Evolutionary conservation across 2,888 invertebrate genomes (phyloP).

Genomic region (Plemyria rubiginata): DNA sequence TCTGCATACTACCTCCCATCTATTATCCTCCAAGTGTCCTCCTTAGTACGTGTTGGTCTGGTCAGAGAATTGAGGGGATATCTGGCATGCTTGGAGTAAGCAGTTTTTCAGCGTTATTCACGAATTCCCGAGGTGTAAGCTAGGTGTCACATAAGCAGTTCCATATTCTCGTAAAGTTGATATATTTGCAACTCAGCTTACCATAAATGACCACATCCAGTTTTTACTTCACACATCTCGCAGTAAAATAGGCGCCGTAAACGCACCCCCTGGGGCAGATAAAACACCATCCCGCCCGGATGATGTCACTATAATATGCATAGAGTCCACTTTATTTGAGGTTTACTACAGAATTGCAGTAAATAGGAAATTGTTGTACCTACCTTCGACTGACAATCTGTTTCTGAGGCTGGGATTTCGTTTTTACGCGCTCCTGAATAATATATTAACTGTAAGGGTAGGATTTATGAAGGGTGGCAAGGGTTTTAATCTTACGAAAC

Average conservation of each 20-base stretch:
- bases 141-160: neutral
- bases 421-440: slow-evolving; percentile 79
- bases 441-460: slow-evolving; percentile 74
- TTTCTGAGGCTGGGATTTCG: slow-evolving; percentile 62
- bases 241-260: slow-evolving; percentile 72
- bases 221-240: slow-evolving; percentile 73
- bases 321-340: slow-evolving; percentile 80
- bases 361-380: slow-evolving; percentile 33
- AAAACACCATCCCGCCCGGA: slow-evolving; percentile 71
- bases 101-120: too few relatives aligned
- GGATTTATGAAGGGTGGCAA: slow-evolving; percentile 81
- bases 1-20: too few relatives aligned
- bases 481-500: slow-evolving; percentile 80
- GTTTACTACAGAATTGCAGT: slow-evolving; percentile 60
- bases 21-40: too few relatives aligned
- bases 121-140: neutral
- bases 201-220: slow-evolving; percentile 59
- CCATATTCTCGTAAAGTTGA: slow-evolving; percentile 19
- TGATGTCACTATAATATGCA: slow-evolving; percentile 83
- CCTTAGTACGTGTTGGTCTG: too few relatives aligned
- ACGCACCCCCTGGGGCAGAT: slow-evolving; percentile 69
- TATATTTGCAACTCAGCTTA: slow-evolving; percentile 38
- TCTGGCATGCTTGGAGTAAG: too few relatives aligned
- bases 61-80: too few relatives aligned
- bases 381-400: slow-evolving; percentile 59